Conservation (phyloP, 2,113 vertebrate species). For the Tamias sibiricus region DNA sequence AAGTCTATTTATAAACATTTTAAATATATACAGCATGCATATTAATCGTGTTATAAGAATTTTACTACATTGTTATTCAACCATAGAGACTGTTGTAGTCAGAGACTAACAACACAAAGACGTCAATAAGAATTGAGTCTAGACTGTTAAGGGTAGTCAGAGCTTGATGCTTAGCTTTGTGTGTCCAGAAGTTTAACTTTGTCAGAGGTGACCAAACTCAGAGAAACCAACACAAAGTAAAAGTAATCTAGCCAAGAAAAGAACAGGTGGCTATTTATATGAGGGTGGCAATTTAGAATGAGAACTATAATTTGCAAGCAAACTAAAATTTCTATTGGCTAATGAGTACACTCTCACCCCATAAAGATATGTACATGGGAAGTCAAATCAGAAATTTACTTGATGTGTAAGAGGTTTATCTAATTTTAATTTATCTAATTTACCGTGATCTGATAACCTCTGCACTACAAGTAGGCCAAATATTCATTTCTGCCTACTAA, state of each 20-base stretch:
- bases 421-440: constrained; percentile 3
- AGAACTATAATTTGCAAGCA: neutral
- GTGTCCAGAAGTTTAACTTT: constrained; percentile 14
- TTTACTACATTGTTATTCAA: neutral
- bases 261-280: neutral
- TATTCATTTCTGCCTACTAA: constrained; percentile 29
- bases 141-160: neutral
- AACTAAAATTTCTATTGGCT: neutral
- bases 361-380: constrained; percentile 12
- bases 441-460: neutral
- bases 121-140: neutral
- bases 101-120: neutral
- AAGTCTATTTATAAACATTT: neutral
- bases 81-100: neutral
- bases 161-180: neutral
- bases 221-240: neutral
- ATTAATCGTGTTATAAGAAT: neutral
- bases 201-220: neutral
- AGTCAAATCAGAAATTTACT: constrained; percentile 19
- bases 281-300: neutral
- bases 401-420: neutral
- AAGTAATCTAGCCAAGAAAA: neutral
- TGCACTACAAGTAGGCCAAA: neutral
- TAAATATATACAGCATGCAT: neutral
- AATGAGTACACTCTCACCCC: neutral